Percentiles rank a stretch among this genome's conserved stretches.
These are phyloP conservation scores for Ommatoiulus sabulosus DNA, from an alignment of 2,888 invertebrate species.

Conservation along the genomic window DNA sequence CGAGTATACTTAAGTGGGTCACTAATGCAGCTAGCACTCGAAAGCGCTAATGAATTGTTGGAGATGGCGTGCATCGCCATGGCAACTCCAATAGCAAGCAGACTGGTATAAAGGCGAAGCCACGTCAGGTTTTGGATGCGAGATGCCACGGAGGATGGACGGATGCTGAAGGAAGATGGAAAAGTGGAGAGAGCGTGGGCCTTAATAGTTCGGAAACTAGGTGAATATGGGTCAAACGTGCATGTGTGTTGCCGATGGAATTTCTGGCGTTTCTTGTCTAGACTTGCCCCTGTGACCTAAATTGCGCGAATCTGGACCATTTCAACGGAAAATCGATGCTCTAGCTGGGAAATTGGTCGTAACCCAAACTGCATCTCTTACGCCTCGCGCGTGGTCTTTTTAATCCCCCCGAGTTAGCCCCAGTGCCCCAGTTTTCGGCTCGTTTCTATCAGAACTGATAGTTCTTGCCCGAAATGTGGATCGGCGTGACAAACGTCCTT, in stretches of 20 bases:
- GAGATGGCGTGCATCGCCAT: not conserved
- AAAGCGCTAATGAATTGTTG: not conserved
- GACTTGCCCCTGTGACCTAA: slow-evolving; percentile 26
- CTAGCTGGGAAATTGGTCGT: not conserved
- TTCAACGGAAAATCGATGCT: slow-evolving; percentile 1
- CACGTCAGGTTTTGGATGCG: slow-evolving; percentile 1
- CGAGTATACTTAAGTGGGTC: not conserved
- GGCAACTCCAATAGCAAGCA: slow-evolving; percentile 7
- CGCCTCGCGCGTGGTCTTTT: too few species aligned
- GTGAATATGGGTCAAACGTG: slow-evolving; percentile 8
- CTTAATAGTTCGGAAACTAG: not conserved
- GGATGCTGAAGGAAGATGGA: not conserved
- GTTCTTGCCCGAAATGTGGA: not conserved
- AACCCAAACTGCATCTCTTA: too few species aligned
- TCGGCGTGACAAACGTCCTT: not conserved
- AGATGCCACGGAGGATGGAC: slow-evolving; percentile 6
- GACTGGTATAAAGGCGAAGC: slow-evolving; percentile 9
- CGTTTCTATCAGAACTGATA: not conserved
- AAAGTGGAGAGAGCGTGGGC: not conserved
- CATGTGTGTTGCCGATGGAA: not conserved
- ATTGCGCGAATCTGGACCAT: slow-evolving; percentile 1
- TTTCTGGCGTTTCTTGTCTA: not conserved
- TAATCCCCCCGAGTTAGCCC: slow-evolving; percentile 10
- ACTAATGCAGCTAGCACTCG: slow-evolving; percentile 4
- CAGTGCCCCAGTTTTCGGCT: slow-evolving; percentile 8